Percentiles rank a stretch among this genome's conserved stretches.
Evolutionary conservation across 2,797 vertebrate genomes (phyloP).

Genomic region (Trematomus bernacchii): DNA sequence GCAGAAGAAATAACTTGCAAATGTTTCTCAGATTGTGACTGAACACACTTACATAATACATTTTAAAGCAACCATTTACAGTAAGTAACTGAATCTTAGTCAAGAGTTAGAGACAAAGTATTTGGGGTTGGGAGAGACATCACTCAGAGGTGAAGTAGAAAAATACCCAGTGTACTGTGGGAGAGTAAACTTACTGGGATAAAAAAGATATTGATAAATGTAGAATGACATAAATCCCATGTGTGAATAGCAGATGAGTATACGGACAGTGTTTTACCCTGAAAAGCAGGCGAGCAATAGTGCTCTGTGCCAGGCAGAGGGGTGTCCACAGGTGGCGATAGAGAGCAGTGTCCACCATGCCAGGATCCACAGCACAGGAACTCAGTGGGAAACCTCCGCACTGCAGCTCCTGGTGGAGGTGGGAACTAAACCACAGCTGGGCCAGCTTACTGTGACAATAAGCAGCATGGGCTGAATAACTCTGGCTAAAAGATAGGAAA

Average conservation of each 20-base stretch:
- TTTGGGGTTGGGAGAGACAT: not conserved
- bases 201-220: not conserved
- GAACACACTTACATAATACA: not conserved
- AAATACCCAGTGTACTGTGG: not conserved
- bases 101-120: not conserved
- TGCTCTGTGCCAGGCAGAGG: conserved; percentile 73
- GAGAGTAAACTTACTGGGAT: not conserved
- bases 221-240: not conserved
- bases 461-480: conserved; percentile 89
- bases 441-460: conserved; percentile 94
- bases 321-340: conserved; percentile 87
- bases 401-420: conserved; percentile 87
- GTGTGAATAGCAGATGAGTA: not conserved
- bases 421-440: conserved; percentile 89
- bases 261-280: conserved; percentile 81
- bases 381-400: conserved; percentile 84
- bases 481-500: conserved; percentile 56
- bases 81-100: not conserved
- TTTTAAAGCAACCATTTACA: not conserved
- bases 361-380: conserved; percentile 90
- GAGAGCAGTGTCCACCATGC: conserved; percentile 91
- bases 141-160: not conserved
- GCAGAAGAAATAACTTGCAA: not conserved
- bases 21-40: no score
- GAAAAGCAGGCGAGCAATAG: conserved; percentile 83